Evolutionary conservation across 2,113 vertebrate genomes (phyloP).

Genomic region (Sebastes fasciatus): DNA sequence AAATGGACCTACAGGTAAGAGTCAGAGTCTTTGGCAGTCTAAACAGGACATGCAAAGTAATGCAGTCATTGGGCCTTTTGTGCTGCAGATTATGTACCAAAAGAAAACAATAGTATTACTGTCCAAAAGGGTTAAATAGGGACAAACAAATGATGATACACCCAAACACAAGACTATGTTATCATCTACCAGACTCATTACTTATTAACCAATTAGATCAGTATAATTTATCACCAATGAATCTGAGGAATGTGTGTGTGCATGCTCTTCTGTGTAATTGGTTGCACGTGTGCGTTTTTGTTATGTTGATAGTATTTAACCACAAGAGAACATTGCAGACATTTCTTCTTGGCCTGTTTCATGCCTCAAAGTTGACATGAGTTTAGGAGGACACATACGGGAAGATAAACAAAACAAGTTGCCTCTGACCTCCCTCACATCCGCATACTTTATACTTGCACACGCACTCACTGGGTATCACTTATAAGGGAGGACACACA

Average conservation of each 20-base stretch:
- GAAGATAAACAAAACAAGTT: conserved; percentile 38
- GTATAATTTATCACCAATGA: neutral
- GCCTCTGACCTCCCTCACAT: conserved; percentile 55
- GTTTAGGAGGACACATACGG: conserved; percentile 6
- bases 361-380: conserved; percentile 18
- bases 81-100: neutral
- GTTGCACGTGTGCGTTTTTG: neutral
- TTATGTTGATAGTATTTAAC: conserved; percentile 14
- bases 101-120: neutral
- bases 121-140: neutral
- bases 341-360: conserved; percentile 17
- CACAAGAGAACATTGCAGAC: neutral
- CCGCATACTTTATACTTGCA: conserved; percentile 23
- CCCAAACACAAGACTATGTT: neutral
- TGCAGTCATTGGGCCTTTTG: neutral
- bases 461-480: conserved; percentile 1
- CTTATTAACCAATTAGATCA: conserved; percentile 1
- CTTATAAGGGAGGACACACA: conserved; percentile 21
- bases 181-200: neutral
- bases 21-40: neutral
- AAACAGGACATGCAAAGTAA: neutral
- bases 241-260: neutral
- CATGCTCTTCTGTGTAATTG: neutral
- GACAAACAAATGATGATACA: neutral
- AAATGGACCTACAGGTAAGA: no score